phyloP scores from a whole-genome alignment of 2,797 vertebrate species.

The Sebastes alutus region DNA sequence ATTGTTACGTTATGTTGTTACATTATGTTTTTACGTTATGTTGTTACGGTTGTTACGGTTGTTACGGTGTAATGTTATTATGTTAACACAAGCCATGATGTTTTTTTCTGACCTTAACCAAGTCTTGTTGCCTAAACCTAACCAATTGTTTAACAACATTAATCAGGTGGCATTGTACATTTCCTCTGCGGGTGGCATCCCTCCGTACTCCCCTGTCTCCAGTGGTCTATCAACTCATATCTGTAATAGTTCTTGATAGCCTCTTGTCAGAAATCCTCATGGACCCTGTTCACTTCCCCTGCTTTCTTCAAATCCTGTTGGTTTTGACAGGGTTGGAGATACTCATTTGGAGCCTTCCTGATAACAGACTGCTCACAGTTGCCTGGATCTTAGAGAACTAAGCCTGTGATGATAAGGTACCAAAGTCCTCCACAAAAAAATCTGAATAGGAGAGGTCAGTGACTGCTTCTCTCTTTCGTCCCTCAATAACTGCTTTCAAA shows the following conservation, averaged over 20 bases:
- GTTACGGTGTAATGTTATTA: too few relatives aligned
- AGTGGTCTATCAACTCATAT: slow-evolving; percentile 40
- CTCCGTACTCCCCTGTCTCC: slow-evolving; percentile 25
- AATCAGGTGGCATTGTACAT: slow-evolving; percentile 3
- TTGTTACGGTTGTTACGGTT: too few relatives aligned
- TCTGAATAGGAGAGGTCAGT: slow-evolving; percentile 29
- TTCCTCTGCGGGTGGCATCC: slow-evolving; percentile 48
- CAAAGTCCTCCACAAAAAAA: slow-evolving; percentile 9
- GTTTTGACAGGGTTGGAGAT: slow-evolving; percentile 35
- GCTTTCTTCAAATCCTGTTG: slow-evolving; percentile 31
- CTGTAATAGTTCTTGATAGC: slow-evolving; percentile 70
- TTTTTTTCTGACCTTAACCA: too few relatives aligned
- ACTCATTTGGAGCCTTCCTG: not conserved
- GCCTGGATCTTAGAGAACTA: not conserved
- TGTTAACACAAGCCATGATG: too few relatives aligned
- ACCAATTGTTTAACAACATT: too few relatives aligned
- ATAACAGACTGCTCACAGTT: slow-evolving; percentile 8
- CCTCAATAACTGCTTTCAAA: slow-evolving; percentile 26
- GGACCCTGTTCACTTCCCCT: slow-evolving; percentile 24
- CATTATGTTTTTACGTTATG: too few relatives aligned
- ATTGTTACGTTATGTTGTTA: too few relatives aligned
- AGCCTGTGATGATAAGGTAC: not conserved
- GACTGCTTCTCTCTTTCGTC: slow-evolving; percentile 2
- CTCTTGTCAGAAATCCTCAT: slow-evolving; percentile 67
- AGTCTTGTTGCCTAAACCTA: too few relatives aligned